Conservation (phyloP, 2,888 invertebrate species). For the Atrina japonica region DNA sequence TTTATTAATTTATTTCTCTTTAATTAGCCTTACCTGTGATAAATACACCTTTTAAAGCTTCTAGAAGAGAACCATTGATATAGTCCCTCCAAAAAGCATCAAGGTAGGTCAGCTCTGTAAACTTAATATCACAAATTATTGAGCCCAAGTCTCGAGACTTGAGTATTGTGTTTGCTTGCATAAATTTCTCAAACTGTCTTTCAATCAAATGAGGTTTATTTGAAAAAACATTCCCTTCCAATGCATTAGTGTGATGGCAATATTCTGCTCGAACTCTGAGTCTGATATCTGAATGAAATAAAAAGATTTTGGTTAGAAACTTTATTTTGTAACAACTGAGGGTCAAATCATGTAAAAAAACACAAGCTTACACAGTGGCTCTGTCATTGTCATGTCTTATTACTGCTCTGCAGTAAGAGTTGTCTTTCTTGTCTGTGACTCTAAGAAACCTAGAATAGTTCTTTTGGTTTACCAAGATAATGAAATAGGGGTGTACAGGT, state of each 20-base stretch:
- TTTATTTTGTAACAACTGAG: too few species aligned
- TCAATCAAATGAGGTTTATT: constrained; percentile 73
- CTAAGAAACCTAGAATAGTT: too few species aligned
- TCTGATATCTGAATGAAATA: constrained; percentile 66
- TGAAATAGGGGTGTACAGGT: too few species aligned
- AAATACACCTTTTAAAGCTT: constrained; percentile 77
- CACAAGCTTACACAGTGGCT: too few species aligned
- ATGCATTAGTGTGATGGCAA: constrained; percentile 68
- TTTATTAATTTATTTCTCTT: too few species aligned
- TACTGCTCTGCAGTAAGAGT: too few species aligned
- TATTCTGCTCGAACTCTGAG: constrained; percentile 76
- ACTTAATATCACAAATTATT: constrained; percentile 79
- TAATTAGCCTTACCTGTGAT: constrained; percentile 74
- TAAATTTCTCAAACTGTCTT: constrained; percentile 75
- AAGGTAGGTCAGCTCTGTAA: constrained; percentile 77
- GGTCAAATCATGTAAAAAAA: too few species aligned
- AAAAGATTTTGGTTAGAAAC: neutral
- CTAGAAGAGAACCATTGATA: constrained; percentile 76
- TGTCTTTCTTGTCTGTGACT: too few species aligned
- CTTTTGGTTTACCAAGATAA: too few species aligned
- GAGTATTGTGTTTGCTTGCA: constrained; percentile 75
- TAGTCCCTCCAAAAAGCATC: constrained; percentile 80
- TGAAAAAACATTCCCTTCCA: constrained; percentile 71
- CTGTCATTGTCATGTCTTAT: too few species aligned
- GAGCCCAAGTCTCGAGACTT: constrained; percentile 77